These are phyloP conservation scores for Steinernema carpocapsae DNA, from an alignment of 2,888 invertebrate species.

Conservation along the genomic window DNA sequence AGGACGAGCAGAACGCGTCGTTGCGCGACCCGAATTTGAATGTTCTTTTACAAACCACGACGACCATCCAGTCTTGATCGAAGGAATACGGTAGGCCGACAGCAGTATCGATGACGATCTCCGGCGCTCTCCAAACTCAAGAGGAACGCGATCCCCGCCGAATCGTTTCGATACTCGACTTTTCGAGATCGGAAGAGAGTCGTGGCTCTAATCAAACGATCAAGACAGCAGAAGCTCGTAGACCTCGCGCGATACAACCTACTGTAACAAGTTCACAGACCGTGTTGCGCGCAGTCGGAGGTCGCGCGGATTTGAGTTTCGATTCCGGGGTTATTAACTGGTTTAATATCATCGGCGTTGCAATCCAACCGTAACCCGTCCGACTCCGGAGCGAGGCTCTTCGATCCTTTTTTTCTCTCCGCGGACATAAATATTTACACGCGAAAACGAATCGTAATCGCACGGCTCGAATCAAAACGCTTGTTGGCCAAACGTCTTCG, in stretches of 20 bases:
- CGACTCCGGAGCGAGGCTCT: background rate
- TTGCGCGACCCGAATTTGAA: slow-evolving; percentile 20
- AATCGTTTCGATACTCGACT: no score
- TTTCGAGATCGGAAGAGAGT: no score
- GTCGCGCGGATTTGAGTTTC: no score
- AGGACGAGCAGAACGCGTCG: slow-evolving; percentile 20
- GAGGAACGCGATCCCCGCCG: background rate
- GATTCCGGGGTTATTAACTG: no score
- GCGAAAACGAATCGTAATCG: slow-evolving; percentile 31
- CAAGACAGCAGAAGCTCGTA: background rate
- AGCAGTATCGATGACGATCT: slow-evolving; percentile 14
- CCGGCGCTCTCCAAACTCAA: slow-evolving; percentile 2
- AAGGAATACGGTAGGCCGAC: slow-evolving; percentile 16
- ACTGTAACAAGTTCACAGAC: no score
- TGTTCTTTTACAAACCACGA: background rate
- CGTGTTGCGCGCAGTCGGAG: no score
- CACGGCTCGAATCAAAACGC: slow-evolving; percentile 33
- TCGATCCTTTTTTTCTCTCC: slow-evolving; percentile 7
- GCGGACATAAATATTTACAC: slow-evolving; percentile 32
- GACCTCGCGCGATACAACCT: background rate
- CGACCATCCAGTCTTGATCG: background rate
- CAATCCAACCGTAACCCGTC: slow-evolving; percentile 6
- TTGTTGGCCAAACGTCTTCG: slow-evolving; percentile 14
- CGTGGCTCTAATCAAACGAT: background rate
- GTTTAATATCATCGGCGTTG: background rate